These are phyloP conservation scores for Campopleginae sp. DNA, from an alignment of 2,888 invertebrate species.

Conservation along the genomic window DNA sequence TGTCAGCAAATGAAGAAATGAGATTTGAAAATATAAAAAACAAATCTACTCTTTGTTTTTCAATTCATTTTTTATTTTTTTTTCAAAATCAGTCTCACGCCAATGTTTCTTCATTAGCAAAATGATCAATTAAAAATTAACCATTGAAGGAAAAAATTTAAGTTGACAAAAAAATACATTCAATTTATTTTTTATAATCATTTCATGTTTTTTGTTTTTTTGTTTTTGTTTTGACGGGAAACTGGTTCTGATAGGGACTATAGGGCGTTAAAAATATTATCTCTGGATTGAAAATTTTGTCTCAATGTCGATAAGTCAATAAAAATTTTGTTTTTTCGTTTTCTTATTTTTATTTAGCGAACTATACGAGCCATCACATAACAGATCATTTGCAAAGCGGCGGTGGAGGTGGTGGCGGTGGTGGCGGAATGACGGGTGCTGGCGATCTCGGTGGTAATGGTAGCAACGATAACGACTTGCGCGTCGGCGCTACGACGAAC, in stretches of 20 bases:
- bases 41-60: background rate
- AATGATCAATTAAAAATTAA: background rate
- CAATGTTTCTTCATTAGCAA: background rate
- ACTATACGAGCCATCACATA: slow-evolving; percentile 82
- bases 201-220: too few species aligned
- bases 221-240: too few species aligned
- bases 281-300: background rate
- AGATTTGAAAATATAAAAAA: background rate
- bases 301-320: background rate
- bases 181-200: too few species aligned
- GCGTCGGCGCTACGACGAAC: slow-evolving; percentile 77
- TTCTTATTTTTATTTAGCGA: slow-evolving; percentile 74
- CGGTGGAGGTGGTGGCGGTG: slow-evolving; percentile 75
- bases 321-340: background rate
- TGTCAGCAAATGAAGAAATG: background rate
- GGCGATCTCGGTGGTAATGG: slow-evolving; percentile 79
- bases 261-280: too few species aligned
- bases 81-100: background rate
- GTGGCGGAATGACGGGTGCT: slow-evolving; percentile 74
- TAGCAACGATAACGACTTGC: slow-evolving; percentile 79
- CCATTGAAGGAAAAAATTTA: background rate
- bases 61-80: background rate
- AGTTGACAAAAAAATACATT: background rate
- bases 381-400: slow-evolving; percentile 80
- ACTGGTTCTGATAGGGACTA: too few species aligned